Evolutionary conservation across 64 coral and sea anemone genomes (phyloP).

Genomic region (Porites australiensis): DNA sequence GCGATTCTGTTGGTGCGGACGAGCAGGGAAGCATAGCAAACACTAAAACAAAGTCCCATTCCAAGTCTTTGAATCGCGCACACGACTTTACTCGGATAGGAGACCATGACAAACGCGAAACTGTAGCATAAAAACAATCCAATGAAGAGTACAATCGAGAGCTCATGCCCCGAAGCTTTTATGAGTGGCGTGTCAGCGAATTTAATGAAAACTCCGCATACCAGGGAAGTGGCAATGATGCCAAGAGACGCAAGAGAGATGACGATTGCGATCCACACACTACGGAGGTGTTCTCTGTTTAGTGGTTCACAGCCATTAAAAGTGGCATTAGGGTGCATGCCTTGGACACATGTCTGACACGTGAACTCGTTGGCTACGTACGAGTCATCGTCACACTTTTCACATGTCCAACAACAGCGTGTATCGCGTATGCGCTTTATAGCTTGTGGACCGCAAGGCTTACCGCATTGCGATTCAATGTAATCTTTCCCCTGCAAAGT

Average conservation of each 20-base stretch:
- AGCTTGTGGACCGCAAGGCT: constrained; percentile 58
- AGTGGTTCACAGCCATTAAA: constrained; percentile 73
- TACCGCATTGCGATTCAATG: constrained; percentile 67
- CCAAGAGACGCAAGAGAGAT: constrained; percentile 55
- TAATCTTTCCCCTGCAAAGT: background rate
- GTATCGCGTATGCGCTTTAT: constrained; percentile 40
- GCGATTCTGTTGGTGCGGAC: constrained; percentile 96
- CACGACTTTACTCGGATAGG: constrained; percentile 2
- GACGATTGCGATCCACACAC: constrained; percentile 57
- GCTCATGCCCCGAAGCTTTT: constrained; percentile 85
- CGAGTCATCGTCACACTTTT: constrained; percentile 50
- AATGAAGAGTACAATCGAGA: constrained; percentile 68
- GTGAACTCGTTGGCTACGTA: constrained; percentile 69
- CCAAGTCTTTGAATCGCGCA: constrained; percentile 86
- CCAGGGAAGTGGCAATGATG: constrained; percentile 58
- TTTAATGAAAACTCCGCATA: constrained; percentile 72
- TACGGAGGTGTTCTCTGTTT: constrained; percentile 32
- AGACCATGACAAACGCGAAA: constrained; percentile 68
- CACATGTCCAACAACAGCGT: constrained; percentile 88
- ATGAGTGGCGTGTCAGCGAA: constrained; percentile 84
- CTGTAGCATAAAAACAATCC: constrained; percentile 84
- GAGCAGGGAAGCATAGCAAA: constrained; percentile 85
- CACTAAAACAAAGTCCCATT: constrained; percentile 70
- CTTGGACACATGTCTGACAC: constrained; percentile 67
- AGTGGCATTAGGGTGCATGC: constrained; percentile 41